Conservation (phyloP, 35 echinoderm and acorn worm genomes). For the Lytechinus variegatus region DNA sequence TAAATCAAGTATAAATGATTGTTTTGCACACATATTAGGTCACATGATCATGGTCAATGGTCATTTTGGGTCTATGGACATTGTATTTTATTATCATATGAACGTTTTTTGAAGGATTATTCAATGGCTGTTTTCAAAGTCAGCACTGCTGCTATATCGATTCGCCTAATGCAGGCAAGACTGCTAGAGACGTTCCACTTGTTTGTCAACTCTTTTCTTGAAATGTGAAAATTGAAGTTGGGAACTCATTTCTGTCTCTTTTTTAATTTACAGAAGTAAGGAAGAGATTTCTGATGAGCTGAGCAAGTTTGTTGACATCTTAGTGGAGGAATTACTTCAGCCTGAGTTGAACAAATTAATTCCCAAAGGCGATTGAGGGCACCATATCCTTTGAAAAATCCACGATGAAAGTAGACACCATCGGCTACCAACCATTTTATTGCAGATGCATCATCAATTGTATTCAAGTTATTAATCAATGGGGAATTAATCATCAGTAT, state of each 20-base stretch:
- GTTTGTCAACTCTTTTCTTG: too few species aligned
- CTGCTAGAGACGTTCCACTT: too few species aligned
- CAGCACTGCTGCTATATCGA: too few species aligned
- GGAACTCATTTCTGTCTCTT: neutral
- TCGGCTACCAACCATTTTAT: neutral
- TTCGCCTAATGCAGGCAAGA: too few species aligned
- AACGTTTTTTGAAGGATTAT: too few species aligned
- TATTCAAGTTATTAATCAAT: neutral
- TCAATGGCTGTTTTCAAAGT: too few species aligned
- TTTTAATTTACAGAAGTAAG: slow-evolving; percentile 55
- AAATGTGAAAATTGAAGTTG: neutral
- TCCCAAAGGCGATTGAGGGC: slow-evolving; percentile 52
- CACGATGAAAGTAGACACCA: neutral
- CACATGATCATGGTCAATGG: too few species aligned
- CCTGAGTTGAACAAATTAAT: slow-evolving; percentile 74
- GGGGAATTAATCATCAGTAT: neutral
- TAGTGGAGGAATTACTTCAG: slow-evolving; percentile 70
- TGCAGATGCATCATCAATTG: neutral
- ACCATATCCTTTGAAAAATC: neutral
- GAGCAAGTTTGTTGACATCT: slow-evolving; percentile 45
- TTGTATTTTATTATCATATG: too few species aligned
- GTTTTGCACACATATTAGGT: too few species aligned
- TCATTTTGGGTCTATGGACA: too few species aligned
- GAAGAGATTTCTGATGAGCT: slow-evolving; percentile 53
- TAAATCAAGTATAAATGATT: too few species aligned